Percentiles rank a stretch among this genome's conserved stretches.
Conservation (phyloP, 1,140 invertebrate genomes). For the Batillaria attramentaria region DNA sequence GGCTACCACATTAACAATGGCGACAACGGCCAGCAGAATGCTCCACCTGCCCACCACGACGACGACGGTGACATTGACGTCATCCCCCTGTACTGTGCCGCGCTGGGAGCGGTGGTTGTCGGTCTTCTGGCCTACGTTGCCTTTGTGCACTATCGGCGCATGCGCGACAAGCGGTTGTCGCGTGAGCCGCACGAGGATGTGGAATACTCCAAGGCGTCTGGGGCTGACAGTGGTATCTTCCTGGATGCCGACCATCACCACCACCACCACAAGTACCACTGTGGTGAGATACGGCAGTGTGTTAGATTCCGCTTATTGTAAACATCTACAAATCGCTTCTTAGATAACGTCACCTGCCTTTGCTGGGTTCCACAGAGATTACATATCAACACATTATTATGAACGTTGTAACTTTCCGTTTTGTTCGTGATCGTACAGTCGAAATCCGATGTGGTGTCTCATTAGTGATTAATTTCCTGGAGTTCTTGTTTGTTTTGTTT, state of each 20-base stretch:
- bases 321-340: no score
- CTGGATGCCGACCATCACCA: constrained; percentile 53
- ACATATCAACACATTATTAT: no score
- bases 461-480: no score
- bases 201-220: constrained; percentile 60
- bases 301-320: no score
- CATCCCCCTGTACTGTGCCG: constrained; percentile 67
- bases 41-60: constrained; percentile 17
- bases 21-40: neutral
- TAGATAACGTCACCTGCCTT: no score
- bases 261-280: constrained; percentile 26
- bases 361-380: no score
- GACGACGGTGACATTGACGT: constrained; percentile 52
- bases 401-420: no score
- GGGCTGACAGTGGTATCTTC: constrained; percentile 61
- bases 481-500: no score
- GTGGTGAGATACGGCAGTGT: constrained; percentile 26
- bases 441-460: no score
- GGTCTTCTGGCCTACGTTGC: constrained; percentile 66
- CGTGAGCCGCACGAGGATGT: constrained; percentile 60
- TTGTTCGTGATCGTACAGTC: no score
- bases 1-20: neutral
- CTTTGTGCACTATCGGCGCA: constrained; percentile 61
- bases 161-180: constrained; percentile 53
- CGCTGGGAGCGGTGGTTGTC: constrained; percentile 64